Evolutionary conservation across 2,797 vertebrate genomes (phyloP), one percentile per base, ranked within the genome.

Genomic region (Gambelia wislizenii): DNA sequence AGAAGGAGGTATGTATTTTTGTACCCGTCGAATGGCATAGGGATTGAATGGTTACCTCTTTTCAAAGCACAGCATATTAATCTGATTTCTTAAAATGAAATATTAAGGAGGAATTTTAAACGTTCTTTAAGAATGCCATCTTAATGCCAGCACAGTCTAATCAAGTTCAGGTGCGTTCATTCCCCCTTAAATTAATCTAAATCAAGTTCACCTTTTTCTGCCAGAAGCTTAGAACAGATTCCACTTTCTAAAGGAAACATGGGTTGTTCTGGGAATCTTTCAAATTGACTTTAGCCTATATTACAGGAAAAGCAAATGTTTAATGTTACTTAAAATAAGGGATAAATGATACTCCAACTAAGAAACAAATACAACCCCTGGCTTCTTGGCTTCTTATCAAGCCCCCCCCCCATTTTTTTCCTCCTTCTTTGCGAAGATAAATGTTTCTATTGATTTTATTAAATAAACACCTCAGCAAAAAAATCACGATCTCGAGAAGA

Each of bases 1-100:
- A 99, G 97, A 98, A 98, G 92, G 98, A 99, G 98, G 99, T 99
- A 87, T 56, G 97, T 93, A 87, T 52, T 87, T 89, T 95, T 89
- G 84, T 85, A 16, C 5, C 18, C 69, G 27, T 64, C 93, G 67
- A 39, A 44, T 87, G 86, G 79, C 22, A n/a, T 1, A 5, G 42
- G 30, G 76, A 42, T 86, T 76, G 2, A 49, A 70, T 54, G 59
- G 52, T 86, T 64, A 87, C 82, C n/a, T 77, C 76, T 52, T 70
- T 80, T 20, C 90, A 92, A 67, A 70, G 8, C 12, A 59, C 0
- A 89, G 70, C 33, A 42, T 86, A 87, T 67, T 82, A 87, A 39
- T 1, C 6, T 67, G 36, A 27, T 86, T 84, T 8, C 18, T 18
- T 49, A 70, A 72, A 44, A 61, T 42, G 44, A 39, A 85, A 78